Evolutionary conservation across 2,113 vertebrate genomes (phyloP), one percentile per base, ranked within the genome.

Genomic region (Rana temporaria): DNA sequence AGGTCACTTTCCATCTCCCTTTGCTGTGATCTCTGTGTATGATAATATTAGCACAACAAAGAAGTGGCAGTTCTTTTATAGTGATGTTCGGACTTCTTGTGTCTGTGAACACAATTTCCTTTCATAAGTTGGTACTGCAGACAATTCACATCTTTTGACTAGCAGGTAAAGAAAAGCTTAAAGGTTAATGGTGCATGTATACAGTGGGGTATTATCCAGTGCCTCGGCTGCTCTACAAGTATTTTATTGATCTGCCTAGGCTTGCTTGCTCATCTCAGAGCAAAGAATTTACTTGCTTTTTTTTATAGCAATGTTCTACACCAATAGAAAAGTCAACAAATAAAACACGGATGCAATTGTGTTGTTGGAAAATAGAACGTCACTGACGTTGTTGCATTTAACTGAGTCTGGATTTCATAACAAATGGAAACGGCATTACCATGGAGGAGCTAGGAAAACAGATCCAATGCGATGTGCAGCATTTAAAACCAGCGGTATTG

Each of bases 101-200:
- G 18, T 20, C 32, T 24, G 17, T 7, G 53, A 80, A 52, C 55
- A 79, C 20, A 55, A 67, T 67, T 65, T 62, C 30, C 17, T 60
- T 80, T 70, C 32, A 38, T 52, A 18, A 67, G 66, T 26, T 38
- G 32, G 53, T 30, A 57, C 67, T 60, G 34, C 65, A 80, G 59
- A 80, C 66, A 80, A 57, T 69, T 59, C 78, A 79, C 53, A 69
- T 55, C 78, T 69, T 70, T 79, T 69, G 65, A 69, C 65, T 59
- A 70, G 18, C 78, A 70, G 78, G 66, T 70, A 70, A 48, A 70
- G 78, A 80, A 80, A 70, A 70, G 66, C 66, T 48, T 70, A 70
- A 69, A 80, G 78, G 78, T 80, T 80, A 80, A 80, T 80, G 56
- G 78, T 32, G 53, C 66, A 62, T 80, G 78, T 80, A 80, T 80